Percentiles rank a stretch among this genome's conserved stretches.
Conservation (phyloP, 2,797 vertebrate species). For the Smutsia gigantea region DNA sequence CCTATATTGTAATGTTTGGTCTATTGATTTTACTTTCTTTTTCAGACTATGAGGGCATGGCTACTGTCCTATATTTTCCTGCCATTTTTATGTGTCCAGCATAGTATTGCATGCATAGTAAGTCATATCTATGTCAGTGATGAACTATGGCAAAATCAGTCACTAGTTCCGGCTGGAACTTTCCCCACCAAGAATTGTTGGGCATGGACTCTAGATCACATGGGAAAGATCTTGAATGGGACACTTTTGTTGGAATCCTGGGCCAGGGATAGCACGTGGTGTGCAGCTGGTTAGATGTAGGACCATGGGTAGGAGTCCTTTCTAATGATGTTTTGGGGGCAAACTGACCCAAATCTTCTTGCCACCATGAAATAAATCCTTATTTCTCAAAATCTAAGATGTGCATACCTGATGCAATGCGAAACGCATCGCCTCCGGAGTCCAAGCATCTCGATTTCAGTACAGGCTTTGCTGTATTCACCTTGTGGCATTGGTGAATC, state of each 20-base stretch:
- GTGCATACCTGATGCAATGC: not conserved
- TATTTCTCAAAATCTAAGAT: not conserved
- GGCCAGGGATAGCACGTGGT: too few species aligned
- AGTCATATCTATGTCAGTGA: not conserved
- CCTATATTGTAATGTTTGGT: not conserved
- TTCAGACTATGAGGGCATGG: not conserved
- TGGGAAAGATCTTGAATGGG: not conserved
- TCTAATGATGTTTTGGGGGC: not conserved
- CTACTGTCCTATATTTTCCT: not conserved
- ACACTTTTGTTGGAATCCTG: not conserved
- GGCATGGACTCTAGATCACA: not conserved
- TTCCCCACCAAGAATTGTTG: not conserved
- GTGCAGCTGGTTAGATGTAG: not conserved
- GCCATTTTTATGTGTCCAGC: not conserved
- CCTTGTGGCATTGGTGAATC: not conserved
- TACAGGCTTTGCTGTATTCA: not conserved
- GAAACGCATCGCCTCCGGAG: not conserved
- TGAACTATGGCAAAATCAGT: not conserved
- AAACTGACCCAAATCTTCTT: not conserved
- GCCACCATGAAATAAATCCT: not conserved
- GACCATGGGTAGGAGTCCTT: not conserved
- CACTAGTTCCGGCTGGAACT: not conserved
- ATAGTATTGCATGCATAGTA: not conserved
- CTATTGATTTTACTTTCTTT: slow-evolving; percentile 8
- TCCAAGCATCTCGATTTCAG: not conserved